Conservation (phyloP, 1,140 invertebrate species). For the Tetraneura akinire region DNA sequence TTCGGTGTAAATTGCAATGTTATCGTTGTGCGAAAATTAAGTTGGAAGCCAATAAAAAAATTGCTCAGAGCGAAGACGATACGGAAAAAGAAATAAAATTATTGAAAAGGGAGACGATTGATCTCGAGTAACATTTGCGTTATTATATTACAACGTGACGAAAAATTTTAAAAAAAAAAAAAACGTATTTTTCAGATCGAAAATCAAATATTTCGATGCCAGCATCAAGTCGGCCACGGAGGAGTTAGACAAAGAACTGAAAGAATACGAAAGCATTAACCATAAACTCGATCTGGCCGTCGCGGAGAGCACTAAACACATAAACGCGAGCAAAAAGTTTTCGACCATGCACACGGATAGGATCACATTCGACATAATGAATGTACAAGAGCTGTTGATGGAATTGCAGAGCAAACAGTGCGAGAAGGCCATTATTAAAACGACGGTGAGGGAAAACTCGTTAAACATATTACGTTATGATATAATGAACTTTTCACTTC, state of each 20-base stretch:
- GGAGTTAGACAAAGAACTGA: not conserved
- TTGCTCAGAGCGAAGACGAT: not conserved
- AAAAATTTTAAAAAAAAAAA: too few species aligned
- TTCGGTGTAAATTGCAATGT: not conserved
- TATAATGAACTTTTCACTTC: too few species aligned
- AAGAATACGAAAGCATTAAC: not conserved
- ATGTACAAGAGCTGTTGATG: not conserved
- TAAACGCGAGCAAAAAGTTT: not conserved
- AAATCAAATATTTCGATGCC: not conserved
- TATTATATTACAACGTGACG: not conserved
- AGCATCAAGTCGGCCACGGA: not conserved
- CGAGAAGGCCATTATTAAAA: not conserved
- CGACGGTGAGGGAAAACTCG: not conserved
- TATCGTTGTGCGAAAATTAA: too few species aligned
- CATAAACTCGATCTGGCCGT: not conserved
- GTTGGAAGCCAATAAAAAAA: not conserved
- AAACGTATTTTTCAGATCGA: not conserved
- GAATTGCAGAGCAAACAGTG: slow-evolving; percentile 3
- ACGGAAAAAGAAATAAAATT: not conserved
- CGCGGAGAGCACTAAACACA: not conserved
- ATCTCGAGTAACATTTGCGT: not conserved
- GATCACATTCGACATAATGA: not conserved
- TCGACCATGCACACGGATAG: not conserved
- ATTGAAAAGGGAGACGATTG: not conserved
- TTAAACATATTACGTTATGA: too few species aligned